Evolutionary conservation across 2,797 vertebrate species (phyloP).

Genomic region (Acropternis orthonyx): DNA sequence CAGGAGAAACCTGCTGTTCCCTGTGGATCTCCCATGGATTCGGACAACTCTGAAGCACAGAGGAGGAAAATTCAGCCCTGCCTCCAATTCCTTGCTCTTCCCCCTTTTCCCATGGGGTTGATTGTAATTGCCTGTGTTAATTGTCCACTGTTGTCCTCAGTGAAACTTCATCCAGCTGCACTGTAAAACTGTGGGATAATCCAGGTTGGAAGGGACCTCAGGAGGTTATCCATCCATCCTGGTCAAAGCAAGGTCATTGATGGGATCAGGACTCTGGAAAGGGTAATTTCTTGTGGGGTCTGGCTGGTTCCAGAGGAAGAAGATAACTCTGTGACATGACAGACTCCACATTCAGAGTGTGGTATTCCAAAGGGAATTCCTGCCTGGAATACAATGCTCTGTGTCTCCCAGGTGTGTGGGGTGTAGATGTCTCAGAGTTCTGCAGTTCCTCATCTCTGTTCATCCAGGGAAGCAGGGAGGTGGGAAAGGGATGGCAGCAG

Average conservation of each 20-base stretch:
- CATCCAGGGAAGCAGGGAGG: neutral
- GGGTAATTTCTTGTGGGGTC: neutral
- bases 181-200: neutral
- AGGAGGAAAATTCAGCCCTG: rapidly evolving
- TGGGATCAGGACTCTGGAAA: neutral
- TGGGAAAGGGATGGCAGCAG: neutral
- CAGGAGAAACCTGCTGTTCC: neutral
- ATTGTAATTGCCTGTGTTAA: neutral
- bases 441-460: neutral
- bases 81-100: rapidly evolving
- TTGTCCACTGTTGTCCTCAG: neutral
- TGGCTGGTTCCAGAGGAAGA: neutral
- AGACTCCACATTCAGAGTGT: neutral
- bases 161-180: neutral
- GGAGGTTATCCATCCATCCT: neutral
- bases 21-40: rapidly evolving
- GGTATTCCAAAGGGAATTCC: neutral
- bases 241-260: neutral
- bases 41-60: neutral
- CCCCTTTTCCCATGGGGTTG: neutral
- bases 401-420: neutral
- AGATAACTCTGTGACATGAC: neutral
- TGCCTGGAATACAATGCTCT: neutral
- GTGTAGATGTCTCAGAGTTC: neutral
- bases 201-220: neutral